Base-by-base conservation (phyloP, 2,113 vertebrate genomes). In the Amia ocellicauda region DNA sequence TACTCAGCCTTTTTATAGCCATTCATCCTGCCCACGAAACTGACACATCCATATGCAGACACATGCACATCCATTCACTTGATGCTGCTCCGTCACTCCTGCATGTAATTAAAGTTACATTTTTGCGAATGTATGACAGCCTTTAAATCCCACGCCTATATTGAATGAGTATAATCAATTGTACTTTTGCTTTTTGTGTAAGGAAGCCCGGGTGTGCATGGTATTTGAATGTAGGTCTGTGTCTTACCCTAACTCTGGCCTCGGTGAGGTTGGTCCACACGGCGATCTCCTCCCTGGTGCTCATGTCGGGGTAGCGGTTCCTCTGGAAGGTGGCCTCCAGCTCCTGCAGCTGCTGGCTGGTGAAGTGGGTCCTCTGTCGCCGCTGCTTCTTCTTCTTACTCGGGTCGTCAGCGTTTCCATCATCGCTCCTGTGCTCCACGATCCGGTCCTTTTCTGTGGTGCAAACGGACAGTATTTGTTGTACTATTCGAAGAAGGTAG, bases 201-300 rank as follows among this genome's bases (percentile, higher is more conserved):
- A n/a, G n/a, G n/a, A n/a, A n/a, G n/a, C n/a, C n/a, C n/a, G n/a
- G n/a, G n/a, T n/a, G n/a, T n/a, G n/a, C n/a, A n/a, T n/a, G n/a
- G n/a, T n/a, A n/a, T n/a, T n/a, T n/a, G n/a, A n/a, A n/a, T n/a
- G n/a, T n/a, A n/a, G n/a, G n/a, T n/a, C n/a, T n/a, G n/a, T n/a
- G 57, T 72, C 94, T 93, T 86, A 98, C 97, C 92, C 97, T 83
- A 22, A 99, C 97, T 74, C 97, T 85, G 41, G 97, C 95, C 81
- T 99, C 97, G 0, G 97, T 99, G 74, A 99, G 92, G 84, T 99
- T 98, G 80, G 96, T 99, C 97, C 97, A 99, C 53, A 99, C 96
- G 0, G 97, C 95, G 71, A 99, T 99, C 85, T 99, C 97, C 86
- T 99, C 97, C 66, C 97, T 63, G 85, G 94, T 98, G 83, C 94